Conservation (phyloP, 2,113 vertebrate genomes). For the Erinaceus europaeus region DNA sequence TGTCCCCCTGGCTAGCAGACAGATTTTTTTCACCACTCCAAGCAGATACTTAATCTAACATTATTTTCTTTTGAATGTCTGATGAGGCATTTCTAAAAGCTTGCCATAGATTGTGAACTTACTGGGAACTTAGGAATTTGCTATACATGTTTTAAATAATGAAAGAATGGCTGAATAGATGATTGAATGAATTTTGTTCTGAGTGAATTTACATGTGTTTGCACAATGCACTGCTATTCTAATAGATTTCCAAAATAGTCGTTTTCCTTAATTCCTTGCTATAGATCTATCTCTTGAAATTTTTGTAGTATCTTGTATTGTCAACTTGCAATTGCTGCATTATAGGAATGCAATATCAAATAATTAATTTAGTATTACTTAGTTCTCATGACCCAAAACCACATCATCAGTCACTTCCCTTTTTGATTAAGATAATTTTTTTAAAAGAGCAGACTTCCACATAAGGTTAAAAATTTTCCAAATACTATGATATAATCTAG, state of each 20-base stretch:
- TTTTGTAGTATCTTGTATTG: constrained; percentile 88
- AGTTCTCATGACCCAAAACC: constrained; percentile 86
- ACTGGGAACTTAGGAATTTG: constrained; percentile 87
- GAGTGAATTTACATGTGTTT: constrained; percentile 91
- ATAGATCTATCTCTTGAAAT: constrained; percentile 85
- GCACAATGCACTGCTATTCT: constrained; percentile 93
- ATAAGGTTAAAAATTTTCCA: constrained; percentile 63
- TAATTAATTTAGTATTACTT: constrained; percentile 82
- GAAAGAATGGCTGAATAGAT: constrained; percentile 79
- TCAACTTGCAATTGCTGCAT: constrained; percentile 98
- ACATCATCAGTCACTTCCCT: constrained; percentile 85
- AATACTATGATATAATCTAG: constrained; percentile 48
- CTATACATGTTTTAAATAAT: constrained; percentile 80
- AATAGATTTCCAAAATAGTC: constrained; percentile 89
- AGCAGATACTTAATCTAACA: constrained; percentile 85
- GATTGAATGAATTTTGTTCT: constrained; percentile 90
- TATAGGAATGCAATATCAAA: constrained; percentile 86
- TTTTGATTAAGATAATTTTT: constrained; percentile 81
- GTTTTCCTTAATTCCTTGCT: constrained; percentile 93
- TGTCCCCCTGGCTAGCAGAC: constrained; percentile 85
- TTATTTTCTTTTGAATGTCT: constrained; percentile 87
- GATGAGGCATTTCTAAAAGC: constrained; percentile 89
- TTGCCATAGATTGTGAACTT: constrained; percentile 86
- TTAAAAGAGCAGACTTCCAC: constrained; percentile 49
- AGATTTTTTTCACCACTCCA: constrained; percentile 82